Evolutionary conservation across 2,888 invertebrate genomes (phyloP).

Genomic region (Elmis aenea): DNA sequence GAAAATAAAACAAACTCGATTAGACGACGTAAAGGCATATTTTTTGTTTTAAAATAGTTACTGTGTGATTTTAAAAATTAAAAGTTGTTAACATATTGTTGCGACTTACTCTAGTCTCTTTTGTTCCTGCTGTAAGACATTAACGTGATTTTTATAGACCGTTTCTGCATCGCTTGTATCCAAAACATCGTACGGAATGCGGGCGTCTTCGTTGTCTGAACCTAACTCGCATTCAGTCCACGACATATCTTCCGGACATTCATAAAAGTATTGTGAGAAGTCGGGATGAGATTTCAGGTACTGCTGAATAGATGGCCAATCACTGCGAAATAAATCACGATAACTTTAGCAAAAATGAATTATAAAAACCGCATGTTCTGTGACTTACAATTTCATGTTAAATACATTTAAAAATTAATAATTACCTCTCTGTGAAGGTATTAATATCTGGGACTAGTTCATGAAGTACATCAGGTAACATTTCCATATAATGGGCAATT

Average conservation of each 20-base stretch:
- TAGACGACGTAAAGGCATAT: no score
- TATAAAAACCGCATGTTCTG: no score
- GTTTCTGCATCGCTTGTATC: slow-evolving; percentile 89
- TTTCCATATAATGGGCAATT: slow-evolving; percentile 70
- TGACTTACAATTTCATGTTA: not conserved
- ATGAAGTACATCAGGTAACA: slow-evolving; percentile 70
- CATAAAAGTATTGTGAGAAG: slow-evolving; percentile 89
- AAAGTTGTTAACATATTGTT: no score
- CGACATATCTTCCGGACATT: slow-evolving; percentile 69
- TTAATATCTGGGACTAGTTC: slow-evolving; percentile 74
- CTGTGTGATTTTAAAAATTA: no score
- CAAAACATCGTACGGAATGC: slow-evolving; percentile 89
- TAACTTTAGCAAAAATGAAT: not conserved
- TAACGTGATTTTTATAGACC: slow-evolving; percentile 86
- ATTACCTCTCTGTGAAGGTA: slow-evolving; percentile 58
- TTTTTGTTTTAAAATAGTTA: no score
- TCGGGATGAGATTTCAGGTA: slow-evolving; percentile 88
- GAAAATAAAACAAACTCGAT: slow-evolving; percentile 16
- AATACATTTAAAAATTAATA: slow-evolving; percentile 8
- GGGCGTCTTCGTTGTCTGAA: slow-evolving; percentile 60
- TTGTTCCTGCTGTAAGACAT: slow-evolving; percentile 86
- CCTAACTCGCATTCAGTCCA: slow-evolving; percentile 72
- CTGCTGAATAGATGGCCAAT: slow-evolving; percentile 84
- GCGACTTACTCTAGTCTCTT: slow-evolving; percentile 88
- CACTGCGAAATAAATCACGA: slow-evolving; percentile 51